Base-by-base conservation (phyloP, 2,888 invertebrate genomes). In the Polymixis lichenea region DNA sequence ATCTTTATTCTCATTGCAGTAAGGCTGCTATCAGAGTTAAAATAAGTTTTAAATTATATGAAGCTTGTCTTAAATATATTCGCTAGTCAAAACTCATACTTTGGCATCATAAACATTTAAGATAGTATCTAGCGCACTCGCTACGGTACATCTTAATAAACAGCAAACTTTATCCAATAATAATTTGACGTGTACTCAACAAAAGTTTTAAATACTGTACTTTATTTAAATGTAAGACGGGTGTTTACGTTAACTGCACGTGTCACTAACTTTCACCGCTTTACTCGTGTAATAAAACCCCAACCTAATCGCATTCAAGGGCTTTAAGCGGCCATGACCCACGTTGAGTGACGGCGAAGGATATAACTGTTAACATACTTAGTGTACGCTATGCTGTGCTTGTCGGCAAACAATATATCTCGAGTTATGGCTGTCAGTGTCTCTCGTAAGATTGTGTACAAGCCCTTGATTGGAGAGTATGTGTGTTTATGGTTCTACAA, bases 271-370 rank as follows among this genome's bases (percentile, higher is more conserved):
- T 92, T 91, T 91, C 90, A 88, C 92, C 94, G 92, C 92, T 90
- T 90, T 91, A 91, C 93, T 92, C 86, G 82, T 91, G 90, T 90
- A 95, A 94, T 93, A 93, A 92, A 93, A 91, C 90, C 93, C 85
- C 88, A 84, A 87, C 93, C 92, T 91, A 93, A 95, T 94, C 92
- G 92, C 93, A 94, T 95, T 96, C 96, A 96, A 96, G 96, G 96
- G 96, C 96, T 92, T 94, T 93, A 95, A 95, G 96, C 95, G 96
- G 95, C 96, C 96, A 94, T 96, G 96, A 96, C 96, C 96, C 95
- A 93, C 78, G 93, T 90, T 86, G 91, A 91, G 92, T 90, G 92
- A 89, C 92, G 90, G 86, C 89, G 89, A 88, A 90, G 91, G 91
- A 91, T 92, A 90, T 88, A 89, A 87, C 89, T 89, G 87, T 88